Evolutionary conservation across 2,888 invertebrate species (phyloP).

Genomic region (Boloria euphrosyne): DNA sequence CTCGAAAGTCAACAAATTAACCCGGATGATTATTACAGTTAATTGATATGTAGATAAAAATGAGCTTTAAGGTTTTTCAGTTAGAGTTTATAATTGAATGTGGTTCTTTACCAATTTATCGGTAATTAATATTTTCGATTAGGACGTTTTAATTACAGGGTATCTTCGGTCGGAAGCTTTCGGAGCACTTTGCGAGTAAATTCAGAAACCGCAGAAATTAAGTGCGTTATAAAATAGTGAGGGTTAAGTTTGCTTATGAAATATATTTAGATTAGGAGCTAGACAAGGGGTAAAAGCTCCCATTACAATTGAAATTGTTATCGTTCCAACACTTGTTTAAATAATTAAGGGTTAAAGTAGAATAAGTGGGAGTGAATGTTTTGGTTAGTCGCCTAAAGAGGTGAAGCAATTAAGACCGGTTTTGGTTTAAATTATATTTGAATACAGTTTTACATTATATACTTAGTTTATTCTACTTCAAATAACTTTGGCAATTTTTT

Average conservation of each 20-base stretch:
- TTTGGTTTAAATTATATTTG: too few relatives aligned
- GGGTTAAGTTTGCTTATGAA: slow-evolving; percentile 3
- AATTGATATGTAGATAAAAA: neutral
- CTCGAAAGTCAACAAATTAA: slow-evolving; percentile 30
- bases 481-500: too few relatives aligned
- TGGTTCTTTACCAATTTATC: slow-evolving; percentile 28
- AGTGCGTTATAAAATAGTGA: slow-evolving; percentile 13
- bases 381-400: too few relatives aligned
- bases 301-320: slow-evolving; percentile 9
- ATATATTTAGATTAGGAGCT: slow-evolving; percentile 1
- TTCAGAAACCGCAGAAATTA: slow-evolving; percentile 10
- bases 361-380: neutral
- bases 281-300: slow-evolving; percentile 1
- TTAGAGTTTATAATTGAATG: slow-evolving; percentile 4
- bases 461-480: too few relatives aligned
- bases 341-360: slow-evolving; percentile 1
- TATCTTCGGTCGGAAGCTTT: slow-evolving; percentile 8
- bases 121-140: slow-evolving; percentile 33
- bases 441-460: too few relatives aligned
- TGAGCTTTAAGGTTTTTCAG: neutral
- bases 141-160: slow-evolving; percentile 30
- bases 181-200: slow-evolving; percentile 10
- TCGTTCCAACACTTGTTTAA: slow-evolving; percentile 1
- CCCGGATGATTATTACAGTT: slow-evolving; percentile 8
- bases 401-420: too few relatives aligned